Percentiles rank a stretch among this genome's conserved stretches.
These are phyloP conservation scores for Diorhabda carinulata DNA, from an alignment of 1,140 invertebrate species.

Conservation along the genomic window DNA sequence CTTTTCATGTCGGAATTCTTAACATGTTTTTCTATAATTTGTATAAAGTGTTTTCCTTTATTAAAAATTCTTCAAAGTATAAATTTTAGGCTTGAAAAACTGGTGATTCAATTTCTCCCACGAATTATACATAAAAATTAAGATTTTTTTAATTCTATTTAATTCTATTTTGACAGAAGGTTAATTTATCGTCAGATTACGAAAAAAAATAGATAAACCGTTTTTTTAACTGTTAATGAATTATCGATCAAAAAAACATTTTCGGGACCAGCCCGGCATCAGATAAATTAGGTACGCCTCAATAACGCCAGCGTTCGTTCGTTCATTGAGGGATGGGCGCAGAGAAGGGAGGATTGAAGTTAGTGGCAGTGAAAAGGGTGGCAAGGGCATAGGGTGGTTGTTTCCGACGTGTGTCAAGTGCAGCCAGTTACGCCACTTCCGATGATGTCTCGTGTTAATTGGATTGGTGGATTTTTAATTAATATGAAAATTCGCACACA, in stretches of 20 bases:
- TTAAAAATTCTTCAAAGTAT: no score
- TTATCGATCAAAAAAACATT: slow-evolving; percentile 16
- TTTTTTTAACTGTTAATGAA: slow-evolving; percentile 3
- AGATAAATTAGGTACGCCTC: slow-evolving; percentile 32
- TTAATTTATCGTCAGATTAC: no score
- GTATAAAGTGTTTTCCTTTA: no score
- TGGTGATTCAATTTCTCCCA: no score
- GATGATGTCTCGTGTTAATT: slow-evolving; percentile 46
- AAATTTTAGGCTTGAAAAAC: no score
- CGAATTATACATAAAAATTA: no score
- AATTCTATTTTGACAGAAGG: no score
- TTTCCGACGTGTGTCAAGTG: slow-evolving; percentile 46
- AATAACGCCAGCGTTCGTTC: slow-evolving; percentile 21
- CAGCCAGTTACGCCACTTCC: slow-evolving; percentile 42
- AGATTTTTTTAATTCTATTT: no score
- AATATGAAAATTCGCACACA: slow-evolving; percentile 44
- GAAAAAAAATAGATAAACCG: not conserved
- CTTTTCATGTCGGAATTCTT: no score
- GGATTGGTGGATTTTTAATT: slow-evolving; percentile 48
- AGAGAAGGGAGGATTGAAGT: not conserved
- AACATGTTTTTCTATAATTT: no score
- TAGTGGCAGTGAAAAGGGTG: slow-evolving; percentile 23
- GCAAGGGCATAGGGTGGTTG: slow-evolving; percentile 30
- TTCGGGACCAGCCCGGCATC: slow-evolving; percentile 23
- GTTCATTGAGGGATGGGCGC: slow-evolving; percentile 20